These are phyloP conservation scores for Ditylenchus weischeri DNA, from an alignment of 2,888 invertebrate genomes.

Conservation along the genomic window DNA sequence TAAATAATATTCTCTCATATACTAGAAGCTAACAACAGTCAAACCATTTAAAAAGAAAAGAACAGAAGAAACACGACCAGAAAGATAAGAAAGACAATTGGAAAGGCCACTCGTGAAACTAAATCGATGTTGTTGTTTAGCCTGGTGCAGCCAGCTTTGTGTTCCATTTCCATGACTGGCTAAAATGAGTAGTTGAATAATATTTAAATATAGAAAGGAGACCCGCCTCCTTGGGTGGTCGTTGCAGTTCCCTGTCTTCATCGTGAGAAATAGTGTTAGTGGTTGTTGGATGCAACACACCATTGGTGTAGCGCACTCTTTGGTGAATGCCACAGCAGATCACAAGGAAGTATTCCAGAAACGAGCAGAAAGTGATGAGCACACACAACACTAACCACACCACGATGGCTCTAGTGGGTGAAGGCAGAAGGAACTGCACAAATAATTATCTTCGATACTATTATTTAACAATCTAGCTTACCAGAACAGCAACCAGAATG, in stretches of 20 bases:
- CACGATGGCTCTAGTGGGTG: conserved; percentile 20
- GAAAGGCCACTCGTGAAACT: conserved; percentile 52
- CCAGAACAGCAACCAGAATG: conserved; percentile 63
- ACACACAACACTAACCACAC: conserved; percentile 51
- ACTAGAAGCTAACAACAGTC: too few species aligned
- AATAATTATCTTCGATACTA: conserved; percentile 10
- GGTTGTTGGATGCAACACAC: conserved; percentile 9
- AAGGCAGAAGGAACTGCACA: conserved; percentile 21
- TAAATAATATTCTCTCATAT: too few species aligned
- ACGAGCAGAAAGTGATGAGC: conserved; percentile 50
- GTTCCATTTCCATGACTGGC: conserved; percentile 18
- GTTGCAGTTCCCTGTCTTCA: conserved; percentile 1
- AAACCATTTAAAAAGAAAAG: conserved; percentile 26
- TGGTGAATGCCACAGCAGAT: conserved; percentile 50
- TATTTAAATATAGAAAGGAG: neutral
- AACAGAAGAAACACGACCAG: conserved; percentile 50
- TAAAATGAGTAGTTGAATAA: conserved; percentile 15
- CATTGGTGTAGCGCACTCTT: conserved; percentile 5
- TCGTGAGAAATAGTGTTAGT: conserved; percentile 9
- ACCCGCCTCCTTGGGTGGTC: conserved; percentile 3
- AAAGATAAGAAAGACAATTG: conserved; percentile 47
- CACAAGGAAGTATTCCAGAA: conserved; percentile 56
- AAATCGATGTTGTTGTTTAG: conserved; percentile 49
- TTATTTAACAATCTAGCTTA: conserved; percentile 2
- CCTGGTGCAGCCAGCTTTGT: conserved; percentile 35